phyloP scores from a whole-genome alignment of 2,888 invertebrate genomes.

The Cheilosia vulpina region DNA sequence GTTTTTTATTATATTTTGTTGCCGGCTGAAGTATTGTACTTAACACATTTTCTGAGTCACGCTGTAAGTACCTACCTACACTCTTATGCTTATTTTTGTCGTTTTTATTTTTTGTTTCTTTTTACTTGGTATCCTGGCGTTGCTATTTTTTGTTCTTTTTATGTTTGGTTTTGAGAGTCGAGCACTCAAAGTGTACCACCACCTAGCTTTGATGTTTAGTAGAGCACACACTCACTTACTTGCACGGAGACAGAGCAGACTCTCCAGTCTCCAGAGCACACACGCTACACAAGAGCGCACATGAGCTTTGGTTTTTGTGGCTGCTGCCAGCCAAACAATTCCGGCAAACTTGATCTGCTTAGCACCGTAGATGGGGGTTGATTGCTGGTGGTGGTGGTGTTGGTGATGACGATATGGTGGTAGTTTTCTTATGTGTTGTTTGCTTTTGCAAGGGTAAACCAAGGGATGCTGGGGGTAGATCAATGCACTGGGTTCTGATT shows the following conservation, averaged over 20 bases:
- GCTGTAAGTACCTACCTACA: conserved; percentile 76
- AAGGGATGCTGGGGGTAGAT: conserved; percentile 44
- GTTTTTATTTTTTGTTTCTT: conserved; percentile 18
- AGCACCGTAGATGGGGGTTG: conserved; percentile 66
- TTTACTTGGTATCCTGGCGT: conserved; percentile 70
- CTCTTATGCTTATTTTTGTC: conserved; percentile 59
- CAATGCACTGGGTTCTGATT: conserved; percentile 65
- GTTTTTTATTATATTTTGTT: conserved; percentile 65
- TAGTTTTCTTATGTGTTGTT: conserved; percentile 71
- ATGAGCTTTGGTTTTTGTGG: conserved; percentile 66
- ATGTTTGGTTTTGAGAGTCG: conserved; percentile 70
- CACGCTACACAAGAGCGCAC: conserved; percentile 53
- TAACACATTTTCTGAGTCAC: conserved; percentile 76
- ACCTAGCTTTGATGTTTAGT: conserved; percentile 74
- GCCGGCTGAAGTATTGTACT: conserved; percentile 74
- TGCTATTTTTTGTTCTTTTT: conserved; percentile 73
- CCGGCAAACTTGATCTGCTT: conserved; percentile 71
- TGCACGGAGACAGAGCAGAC: conserved; percentile 37
- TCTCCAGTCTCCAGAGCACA: conserved; percentile 42
- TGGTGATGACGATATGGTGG: conserved; percentile 51
- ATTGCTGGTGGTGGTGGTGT: conserved; percentile 54
- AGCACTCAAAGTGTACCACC: conserved; percentile 64
- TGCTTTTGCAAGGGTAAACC: conserved; percentile 66
- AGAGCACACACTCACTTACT: conserved; percentile 64
- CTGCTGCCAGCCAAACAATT: conserved; percentile 69